Conservation (phyloP, 1,140 invertebrate species). For the Schlechtendalia chinensis region DNA sequence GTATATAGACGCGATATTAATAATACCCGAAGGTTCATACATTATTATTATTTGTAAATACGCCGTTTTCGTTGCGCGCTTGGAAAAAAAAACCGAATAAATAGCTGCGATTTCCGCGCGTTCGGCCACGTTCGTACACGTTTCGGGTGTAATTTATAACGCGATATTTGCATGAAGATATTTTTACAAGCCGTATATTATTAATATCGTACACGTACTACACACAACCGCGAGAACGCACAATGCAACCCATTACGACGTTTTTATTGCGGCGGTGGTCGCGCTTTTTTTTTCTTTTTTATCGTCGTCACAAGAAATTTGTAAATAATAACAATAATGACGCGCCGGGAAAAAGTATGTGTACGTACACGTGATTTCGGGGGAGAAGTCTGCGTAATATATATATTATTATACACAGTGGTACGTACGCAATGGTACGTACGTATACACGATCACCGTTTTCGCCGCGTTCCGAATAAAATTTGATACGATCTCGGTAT, state of each 20-base stretch:
- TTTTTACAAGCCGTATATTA: slow-evolving; percentile 35
- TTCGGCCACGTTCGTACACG: not conserved
- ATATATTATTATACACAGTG: not conserved
- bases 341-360: not conserved
- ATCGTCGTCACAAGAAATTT: slow-evolving; percentile 37
- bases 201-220: not conserved
- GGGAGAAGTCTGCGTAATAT: not conserved
- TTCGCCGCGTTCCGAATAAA: slow-evolving; percentile 29
- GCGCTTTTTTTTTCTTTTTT: too few relatives aligned
- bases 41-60: too few relatives aligned
- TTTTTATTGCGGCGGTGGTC: slow-evolving; percentile 18
- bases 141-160: slow-evolving; percentile 36
- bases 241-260: not conserved
- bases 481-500: slow-evolving; percentile 49
- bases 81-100: too few relatives aligned
- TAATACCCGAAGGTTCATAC: not conserved
- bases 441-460: not conserved
- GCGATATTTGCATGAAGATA: slow-evolving; percentile 32
- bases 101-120: slow-evolving; percentile 14
- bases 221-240: not conserved
- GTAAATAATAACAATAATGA: slow-evolving; percentile 47
- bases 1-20: slow-evolving; percentile 5
- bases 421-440: not conserved
- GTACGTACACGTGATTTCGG: not conserved
- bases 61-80: too few relatives aligned